These are phyloP conservation scores for Tauraco erythrolophus DNA, from an alignment of 2,113 vertebrate species.

Conservation along the genomic window DNA sequence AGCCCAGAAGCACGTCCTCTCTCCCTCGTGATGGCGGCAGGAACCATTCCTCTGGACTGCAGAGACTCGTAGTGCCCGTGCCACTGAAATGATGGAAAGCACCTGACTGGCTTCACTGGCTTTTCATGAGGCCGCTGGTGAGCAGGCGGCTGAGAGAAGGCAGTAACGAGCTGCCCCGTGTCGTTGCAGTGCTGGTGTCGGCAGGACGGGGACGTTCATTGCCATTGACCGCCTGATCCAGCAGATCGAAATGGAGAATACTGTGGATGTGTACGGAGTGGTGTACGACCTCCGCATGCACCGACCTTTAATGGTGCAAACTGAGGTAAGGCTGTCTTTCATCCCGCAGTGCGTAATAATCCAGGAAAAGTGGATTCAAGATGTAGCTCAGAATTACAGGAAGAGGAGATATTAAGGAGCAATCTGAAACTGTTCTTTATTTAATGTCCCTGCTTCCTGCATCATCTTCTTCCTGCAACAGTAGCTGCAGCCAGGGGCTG, in stretches of 20 bases:
- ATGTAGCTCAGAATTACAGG: not conserved
- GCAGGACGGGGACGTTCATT: slow-evolving; percentile 94
- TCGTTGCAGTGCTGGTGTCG: slow-evolving; percentile 89
- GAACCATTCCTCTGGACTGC: not conserved
- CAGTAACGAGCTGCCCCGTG: rapidly evolving
- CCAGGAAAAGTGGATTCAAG: not conserved
- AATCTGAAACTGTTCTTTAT: not conserved
- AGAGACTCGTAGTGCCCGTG: not conserved
- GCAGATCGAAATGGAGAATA: slow-evolving; percentile 91
- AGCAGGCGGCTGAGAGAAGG: not conserved
- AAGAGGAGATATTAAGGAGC: not conserved
- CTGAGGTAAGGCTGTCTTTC: slow-evolving; percentile 83
- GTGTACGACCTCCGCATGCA: slow-evolving; percentile 93
- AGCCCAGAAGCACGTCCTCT: not conserved
- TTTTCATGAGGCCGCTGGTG: not conserved
- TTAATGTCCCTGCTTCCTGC: not conserved
- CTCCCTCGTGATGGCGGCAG: not conserved
- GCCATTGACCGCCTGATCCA: slow-evolving; percentile 91
- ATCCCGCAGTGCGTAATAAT: rapidly evolving
- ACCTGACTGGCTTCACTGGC: not conserved
- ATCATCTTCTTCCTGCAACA: not conserved
- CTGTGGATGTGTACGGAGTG: slow-evolving; percentile 87
- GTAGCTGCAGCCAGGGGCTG: not conserved
- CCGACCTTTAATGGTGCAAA: slow-evolving; percentile 94
- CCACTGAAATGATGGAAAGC: not conserved